Evolutionary conservation across 2,888 invertebrate species (phyloP).

Genomic region (Tetranychus truncatus): DNA sequence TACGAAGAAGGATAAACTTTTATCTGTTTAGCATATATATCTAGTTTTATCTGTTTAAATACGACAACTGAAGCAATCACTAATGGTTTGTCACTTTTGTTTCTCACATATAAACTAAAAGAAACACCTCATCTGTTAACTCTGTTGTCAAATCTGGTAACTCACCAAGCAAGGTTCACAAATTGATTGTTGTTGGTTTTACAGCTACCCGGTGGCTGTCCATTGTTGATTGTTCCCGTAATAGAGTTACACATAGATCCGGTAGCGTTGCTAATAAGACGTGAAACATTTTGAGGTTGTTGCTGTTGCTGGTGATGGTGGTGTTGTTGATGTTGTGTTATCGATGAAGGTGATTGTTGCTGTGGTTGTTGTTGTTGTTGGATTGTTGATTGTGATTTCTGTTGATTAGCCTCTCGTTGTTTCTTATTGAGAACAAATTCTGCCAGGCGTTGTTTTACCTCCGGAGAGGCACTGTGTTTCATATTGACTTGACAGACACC

Average conservation of each 20-base stretch:
- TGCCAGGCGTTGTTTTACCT: conserved; percentile 87
- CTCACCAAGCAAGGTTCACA: neutral
- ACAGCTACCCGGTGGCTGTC: neutral
- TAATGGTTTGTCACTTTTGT: neutral
- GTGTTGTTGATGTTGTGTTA: neutral
- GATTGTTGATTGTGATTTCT: neutral
- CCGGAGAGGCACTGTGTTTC: conserved; percentile 59
- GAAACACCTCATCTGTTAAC: too few species aligned
- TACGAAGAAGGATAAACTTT: too few species aligned
- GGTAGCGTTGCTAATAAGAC: neutral
- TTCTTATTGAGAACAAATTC: conserved; percentile 53
- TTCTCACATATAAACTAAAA: too few species aligned
- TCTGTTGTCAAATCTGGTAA: neutral
- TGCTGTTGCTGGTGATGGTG: neutral
- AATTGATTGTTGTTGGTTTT: neutral
- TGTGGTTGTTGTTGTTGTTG: neutral
- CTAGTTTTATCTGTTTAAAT: too few species aligned
- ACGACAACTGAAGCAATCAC: neutral
- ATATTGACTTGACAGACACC: neutral
- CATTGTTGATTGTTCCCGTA: conserved; percentile 1
- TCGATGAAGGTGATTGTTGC: neutral
- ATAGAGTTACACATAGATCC: neutral
- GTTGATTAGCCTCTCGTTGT: conserved; percentile 37
- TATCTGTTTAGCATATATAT: too few species aligned
- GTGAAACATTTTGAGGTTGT: neutral